Conservation (phyloP, 2,797 vertebrate genomes). For the Knipowitschia caucasica region DNA sequence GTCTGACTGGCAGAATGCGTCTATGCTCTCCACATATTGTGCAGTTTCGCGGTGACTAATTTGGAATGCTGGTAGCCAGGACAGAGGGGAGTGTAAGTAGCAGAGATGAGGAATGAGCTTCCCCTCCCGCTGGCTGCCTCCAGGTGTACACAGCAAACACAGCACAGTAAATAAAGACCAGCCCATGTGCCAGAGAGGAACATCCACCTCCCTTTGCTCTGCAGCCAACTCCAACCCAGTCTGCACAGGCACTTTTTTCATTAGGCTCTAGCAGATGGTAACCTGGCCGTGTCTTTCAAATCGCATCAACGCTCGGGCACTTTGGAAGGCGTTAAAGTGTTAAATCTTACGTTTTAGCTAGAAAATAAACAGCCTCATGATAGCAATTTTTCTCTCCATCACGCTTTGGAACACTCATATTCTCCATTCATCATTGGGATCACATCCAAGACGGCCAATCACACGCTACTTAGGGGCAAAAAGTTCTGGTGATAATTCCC, state of each 20-base stretch:
- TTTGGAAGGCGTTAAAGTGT: slow-evolving; percentile 24
- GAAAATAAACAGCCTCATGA: slow-evolving; percentile 1
- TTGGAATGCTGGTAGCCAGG: slow-evolving; percentile 43
- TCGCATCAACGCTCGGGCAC: slow-evolving; percentile 49
- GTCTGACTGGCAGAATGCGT: not conserved
- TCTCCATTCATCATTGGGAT: slow-evolving; percentile 56
- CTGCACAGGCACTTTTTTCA: slow-evolving; percentile 28
- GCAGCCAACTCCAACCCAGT: slow-evolving; percentile 45
- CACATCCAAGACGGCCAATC: slow-evolving; percentile 50
- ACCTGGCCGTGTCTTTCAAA: slow-evolving; percentile 27
- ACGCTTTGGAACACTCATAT: slow-evolving; percentile 38
- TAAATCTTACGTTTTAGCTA: slow-evolving; percentile 37
- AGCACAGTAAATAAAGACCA: slow-evolving; percentile 15
- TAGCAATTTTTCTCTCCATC: slow-evolving; percentile 9
- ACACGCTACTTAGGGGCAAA: slow-evolving; percentile 43
- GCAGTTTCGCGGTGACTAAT: slow-evolving; percentile 36
- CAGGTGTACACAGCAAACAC: slow-evolving; percentile 48
- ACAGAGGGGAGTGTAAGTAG: slow-evolving; percentile 25
- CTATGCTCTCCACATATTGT: slow-evolving; percentile 41
- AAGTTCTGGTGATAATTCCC: slow-evolving; percentile 31
- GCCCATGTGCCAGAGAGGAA: slow-evolving; percentile 37
- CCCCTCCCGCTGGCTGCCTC: slow-evolving; percentile 29
- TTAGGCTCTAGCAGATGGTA: slow-evolving; percentile 58
- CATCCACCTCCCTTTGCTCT: slow-evolving; percentile 38
- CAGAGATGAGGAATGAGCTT: slow-evolving; percentile 28